These are phyloP conservation scores for Ochotona curzoniae DNA, from an alignment of 2,113 vertebrate species.

Conservation along the genomic window DNA sequence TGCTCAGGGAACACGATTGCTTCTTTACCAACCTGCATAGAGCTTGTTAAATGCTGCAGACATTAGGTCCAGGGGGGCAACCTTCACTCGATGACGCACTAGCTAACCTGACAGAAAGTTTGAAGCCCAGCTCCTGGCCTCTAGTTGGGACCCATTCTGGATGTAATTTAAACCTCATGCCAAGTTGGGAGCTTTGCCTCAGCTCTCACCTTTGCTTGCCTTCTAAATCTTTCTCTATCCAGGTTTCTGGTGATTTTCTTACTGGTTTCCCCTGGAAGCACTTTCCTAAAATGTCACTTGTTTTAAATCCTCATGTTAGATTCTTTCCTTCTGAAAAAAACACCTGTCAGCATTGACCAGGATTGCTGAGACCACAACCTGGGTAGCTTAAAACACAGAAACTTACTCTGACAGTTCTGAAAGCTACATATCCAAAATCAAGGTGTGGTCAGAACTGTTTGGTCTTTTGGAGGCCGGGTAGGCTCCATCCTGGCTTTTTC, in stretches of 20 bases:
- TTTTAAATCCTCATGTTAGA: not conserved
- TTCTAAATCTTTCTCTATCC: not conserved
- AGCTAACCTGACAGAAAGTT: fast-evolving
- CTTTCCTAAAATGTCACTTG: not conserved
- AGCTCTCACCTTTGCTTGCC: not conserved
- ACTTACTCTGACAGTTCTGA: not conserved
- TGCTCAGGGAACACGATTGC: not conserved
- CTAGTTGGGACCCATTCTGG: not conserved
- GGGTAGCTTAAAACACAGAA: not conserved
- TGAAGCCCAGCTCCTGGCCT: not conserved
- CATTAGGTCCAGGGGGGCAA: not conserved
- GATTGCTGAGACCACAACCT: not conserved
- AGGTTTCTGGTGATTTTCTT: not conserved
- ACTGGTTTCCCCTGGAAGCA: not conserved
- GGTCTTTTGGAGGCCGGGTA: not conserved
- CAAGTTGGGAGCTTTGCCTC: not conserved
- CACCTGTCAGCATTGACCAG: not conserved
- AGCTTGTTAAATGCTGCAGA: not conserved
- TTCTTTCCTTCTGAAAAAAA: not conserved
- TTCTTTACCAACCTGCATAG: not conserved
- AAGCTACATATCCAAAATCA: not conserved
- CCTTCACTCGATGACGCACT: no score
- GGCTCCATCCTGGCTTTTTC: not conserved
- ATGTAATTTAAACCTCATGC: not conserved
- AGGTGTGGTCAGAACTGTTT: not conserved